Evolutionary conservation across 2,113 vertebrate genomes (phyloP), one percentile per base, ranked within the genome.

Genomic region (Spea bombifrons): DNA sequence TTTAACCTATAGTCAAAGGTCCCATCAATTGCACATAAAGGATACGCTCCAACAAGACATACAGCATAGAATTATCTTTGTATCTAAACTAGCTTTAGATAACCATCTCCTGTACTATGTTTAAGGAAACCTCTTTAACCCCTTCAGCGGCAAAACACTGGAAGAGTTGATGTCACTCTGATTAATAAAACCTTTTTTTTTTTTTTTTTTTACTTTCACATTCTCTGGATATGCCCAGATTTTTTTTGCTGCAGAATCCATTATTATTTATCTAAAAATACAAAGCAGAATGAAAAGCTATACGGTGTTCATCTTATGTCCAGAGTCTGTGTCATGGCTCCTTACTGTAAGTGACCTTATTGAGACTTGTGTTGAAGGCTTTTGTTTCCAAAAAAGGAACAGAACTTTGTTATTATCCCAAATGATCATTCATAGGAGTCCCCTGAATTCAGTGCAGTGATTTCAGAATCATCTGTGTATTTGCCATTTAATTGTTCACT

Each of bases 391-490:
- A 53, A 16, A 1, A 71, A 67, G 63, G 52, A 73, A 46, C 44
- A 48, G 43, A 59, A 44, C 43, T 79, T 30, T 30, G 16, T 5
- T 12, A 57, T 44, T 16, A 45, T 7, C 48, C 52, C 8, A 3
- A 48, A 73, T 48, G 17, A 30, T 94, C 90, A 98, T 16, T 94
- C 91, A 7, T 94, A 95, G 0, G 90, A 88, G 71, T 97, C 95
- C 75, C 92, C 89, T 53, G 90, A 84, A 81, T 96, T 95, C 63
- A 97, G 79, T 0, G 94, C 89, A 82, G 94, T 92, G 1, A 93
- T 89, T 86, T 98, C 96, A 0, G 89, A 90, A 85, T 94, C 92
- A 48, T 96, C 93, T 0, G 75, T 70, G 0, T 92, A 91, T 67
- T 87, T 92, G 1, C 91, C 91, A 67, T 94, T 93, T 82, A 91